Percentiles rank a stretch among this genome's conserved stretches.
Conservation (phyloP, 2,888 invertebrate genomes). For the Ophonus ardosiacus region DNA sequence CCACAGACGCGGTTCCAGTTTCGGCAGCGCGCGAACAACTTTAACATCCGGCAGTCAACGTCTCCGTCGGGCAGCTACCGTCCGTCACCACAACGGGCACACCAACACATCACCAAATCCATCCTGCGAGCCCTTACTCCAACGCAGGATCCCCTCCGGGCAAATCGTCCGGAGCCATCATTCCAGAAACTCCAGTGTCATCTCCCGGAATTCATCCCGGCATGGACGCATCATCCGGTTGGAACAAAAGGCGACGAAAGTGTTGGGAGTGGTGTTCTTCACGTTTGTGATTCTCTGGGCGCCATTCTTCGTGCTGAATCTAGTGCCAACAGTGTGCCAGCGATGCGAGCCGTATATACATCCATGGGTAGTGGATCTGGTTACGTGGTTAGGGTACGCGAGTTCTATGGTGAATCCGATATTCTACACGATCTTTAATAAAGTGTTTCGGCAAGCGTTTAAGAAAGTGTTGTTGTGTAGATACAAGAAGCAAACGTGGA, state of each 20-base stretch:
- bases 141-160: constrained; percentile 71
- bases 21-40: constrained; percentile 82
- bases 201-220: constrained; percentile 88
- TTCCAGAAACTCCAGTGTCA: constrained; percentile 88
- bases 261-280: constrained; percentile 95
- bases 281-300: constrained; percentile 97
- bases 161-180: constrained; percentile 83
- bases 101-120: constrained; percentile 76
- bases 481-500: constrained; percentile 81
- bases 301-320: constrained; percentile 95
- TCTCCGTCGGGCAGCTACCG: constrained; percentile 80
- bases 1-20: constrained; percentile 82
- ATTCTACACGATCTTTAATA: constrained; percentile 97
- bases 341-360: constrained; percentile 87
- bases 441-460: constrained; percentile 94
- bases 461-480: constrained; percentile 90
- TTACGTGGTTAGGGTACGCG: constrained; percentile 95
- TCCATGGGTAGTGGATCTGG: constrained; percentile 89
- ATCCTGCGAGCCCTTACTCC: constrained; percentile 74
- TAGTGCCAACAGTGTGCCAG: constrained; percentile 89
- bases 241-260: constrained; percentile 98
- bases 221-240: constrained; percentile 90
- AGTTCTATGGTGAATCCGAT: constrained; percentile 97
- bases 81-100: constrained; percentile 69
- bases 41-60: constrained; percentile 75